A percentile compares a stretch with the other conserved stretches of the same genome.
phyloP scores from a whole-genome alignment of 2,888 invertebrate genomes.

The Rhyacophila evoluta region DNA sequence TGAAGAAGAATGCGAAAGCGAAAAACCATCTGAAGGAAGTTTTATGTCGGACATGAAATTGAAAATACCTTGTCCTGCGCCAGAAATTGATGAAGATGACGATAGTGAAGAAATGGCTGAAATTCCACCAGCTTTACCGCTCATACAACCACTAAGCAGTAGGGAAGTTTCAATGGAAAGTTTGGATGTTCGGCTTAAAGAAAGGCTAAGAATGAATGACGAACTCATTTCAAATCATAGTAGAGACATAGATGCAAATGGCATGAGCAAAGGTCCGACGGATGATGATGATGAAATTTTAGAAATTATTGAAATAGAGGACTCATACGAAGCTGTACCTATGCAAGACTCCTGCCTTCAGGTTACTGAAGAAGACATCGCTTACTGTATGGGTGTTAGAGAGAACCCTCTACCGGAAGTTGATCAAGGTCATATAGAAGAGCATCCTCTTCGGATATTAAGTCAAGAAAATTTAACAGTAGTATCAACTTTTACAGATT shows the following conservation, averaged over 20 bases:
- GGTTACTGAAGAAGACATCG: conserved; percentile 94
- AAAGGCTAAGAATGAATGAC: conserved; percentile 75
- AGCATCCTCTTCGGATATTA: conserved; percentile 88
- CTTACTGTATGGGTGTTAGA: conserved; percentile 81
- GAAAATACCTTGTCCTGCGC: conserved; percentile 58
- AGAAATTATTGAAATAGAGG: conserved; percentile 85
- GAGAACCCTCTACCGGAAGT: conserved; percentile 80
- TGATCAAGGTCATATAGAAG: conserved; percentile 78
- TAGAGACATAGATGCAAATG: conserved; percentile 67
- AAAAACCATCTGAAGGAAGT: conserved; percentile 60
- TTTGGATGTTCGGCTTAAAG: conserved; percentile 80
- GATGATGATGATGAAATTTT: conserved; percentile 77
- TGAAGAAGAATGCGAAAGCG: conserved; percentile 66
- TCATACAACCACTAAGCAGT: conserved; percentile 83
- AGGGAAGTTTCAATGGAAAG: conserved; percentile 87
- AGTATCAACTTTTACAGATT: conserved; percentile 90
- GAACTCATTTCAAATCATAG: conserved; percentile 71
- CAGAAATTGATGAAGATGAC: conserved; percentile 76
- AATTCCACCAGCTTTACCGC: conserved; percentile 83
- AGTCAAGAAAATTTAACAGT: conserved; percentile 93
- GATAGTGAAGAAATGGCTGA: conserved; percentile 84
- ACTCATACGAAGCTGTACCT: conserved; percentile 84
- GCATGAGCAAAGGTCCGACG: conserved; percentile 66
- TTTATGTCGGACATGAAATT: conserved; percentile 49
- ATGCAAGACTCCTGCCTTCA: conserved; percentile 90